Conservation (phyloP, 1,140 invertebrate genomes). For the Hyles vespertilio region DNA sequence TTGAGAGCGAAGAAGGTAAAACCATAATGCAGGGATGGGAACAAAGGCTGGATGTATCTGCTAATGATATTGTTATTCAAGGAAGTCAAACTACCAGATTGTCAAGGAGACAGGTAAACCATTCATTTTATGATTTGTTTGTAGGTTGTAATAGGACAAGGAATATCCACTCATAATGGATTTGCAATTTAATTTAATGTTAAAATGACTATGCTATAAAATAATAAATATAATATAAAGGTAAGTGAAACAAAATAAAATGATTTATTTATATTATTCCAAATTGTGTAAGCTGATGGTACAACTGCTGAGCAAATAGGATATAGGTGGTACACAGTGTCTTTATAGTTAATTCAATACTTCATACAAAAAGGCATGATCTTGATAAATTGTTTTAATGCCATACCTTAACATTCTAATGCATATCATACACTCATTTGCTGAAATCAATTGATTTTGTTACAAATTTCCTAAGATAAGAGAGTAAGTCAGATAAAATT, state of each 20-base stretch:
- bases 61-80: conserved; percentile 93
- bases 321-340: conserved; percentile 26
- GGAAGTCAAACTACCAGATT: conserved; percentile 88
- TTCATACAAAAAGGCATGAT: neutral
- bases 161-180: no score
- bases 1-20: conserved; percentile 88
- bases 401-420: conserved; percentile 62
- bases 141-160: neutral
- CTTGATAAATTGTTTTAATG: conserved; percentile 20
- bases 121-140: conserved; percentile 4
- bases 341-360: neutral
- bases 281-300: no score
- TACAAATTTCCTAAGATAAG: neutral
- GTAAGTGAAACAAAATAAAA: conserved; percentile 1
- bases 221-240: neutral
- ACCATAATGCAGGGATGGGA: conserved; percentile 85
- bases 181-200: no score
- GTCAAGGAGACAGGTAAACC: conserved; percentile 88
- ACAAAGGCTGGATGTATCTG: conserved; percentile 89
- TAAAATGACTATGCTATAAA: neutral
- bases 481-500: no score
- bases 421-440: conserved; percentile 12
- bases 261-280: neutral
- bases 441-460: conserved; percentile 4
- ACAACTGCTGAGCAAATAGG: conserved; percentile 1